Percentiles rank a stretch among this genome's conserved stretches.
Conservation (phyloP, 1,140 invertebrate species). For the Drosophila pallidifrons region DNA sequence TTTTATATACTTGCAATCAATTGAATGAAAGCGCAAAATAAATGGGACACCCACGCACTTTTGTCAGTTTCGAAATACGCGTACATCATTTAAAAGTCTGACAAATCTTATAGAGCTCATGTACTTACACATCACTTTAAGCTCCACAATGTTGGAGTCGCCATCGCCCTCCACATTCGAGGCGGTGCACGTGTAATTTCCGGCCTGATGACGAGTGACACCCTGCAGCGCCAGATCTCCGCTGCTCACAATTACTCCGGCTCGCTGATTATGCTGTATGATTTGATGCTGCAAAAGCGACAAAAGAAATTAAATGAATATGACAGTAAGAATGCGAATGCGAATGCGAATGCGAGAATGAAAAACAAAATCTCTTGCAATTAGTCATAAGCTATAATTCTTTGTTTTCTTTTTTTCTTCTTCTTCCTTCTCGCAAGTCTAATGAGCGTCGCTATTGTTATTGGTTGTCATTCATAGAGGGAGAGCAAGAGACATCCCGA, state of each 20-base stretch:
- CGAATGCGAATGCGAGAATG: conserved; percentile 10
- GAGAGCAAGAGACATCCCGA: no score
- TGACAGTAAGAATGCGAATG: conserved; percentile 8
- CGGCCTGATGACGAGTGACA: conserved; percentile 91
- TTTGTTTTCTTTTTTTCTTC: not conserved
- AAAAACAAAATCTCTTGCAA: conserved; percentile 38
- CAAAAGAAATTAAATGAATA: conserved; percentile 32
- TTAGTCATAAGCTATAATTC: conserved; percentile 11
- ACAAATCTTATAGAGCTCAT: conserved; percentile 1
- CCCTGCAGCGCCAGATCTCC: conserved; percentile 92
- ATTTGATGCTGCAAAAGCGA: conserved; percentile 89
- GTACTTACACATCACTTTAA: conserved; percentile 96
- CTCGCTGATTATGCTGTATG: conserved; percentile 92
- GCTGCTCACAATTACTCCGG: conserved; percentile 93
- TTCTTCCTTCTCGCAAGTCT: not conserved
- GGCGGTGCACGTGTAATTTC: conserved; percentile 94
- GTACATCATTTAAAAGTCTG: conserved; percentile 16
- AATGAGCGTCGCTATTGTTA: conserved; percentile 36
- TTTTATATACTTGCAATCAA: conserved; percentile 40
- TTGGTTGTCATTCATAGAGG: conserved; percentile 7
- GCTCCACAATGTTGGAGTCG: conserved; percentile 90
- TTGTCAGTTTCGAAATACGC: not conserved
- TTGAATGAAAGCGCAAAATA: conserved; percentile 40
- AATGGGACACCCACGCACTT: conserved; percentile 18
- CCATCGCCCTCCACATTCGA: conserved; percentile 96